Evolutionary conservation across 2,888 invertebrate genomes (phyloP), one percentile per base, ranked within the genome.

Genomic region (Pandemis cinnamomeana): DNA sequence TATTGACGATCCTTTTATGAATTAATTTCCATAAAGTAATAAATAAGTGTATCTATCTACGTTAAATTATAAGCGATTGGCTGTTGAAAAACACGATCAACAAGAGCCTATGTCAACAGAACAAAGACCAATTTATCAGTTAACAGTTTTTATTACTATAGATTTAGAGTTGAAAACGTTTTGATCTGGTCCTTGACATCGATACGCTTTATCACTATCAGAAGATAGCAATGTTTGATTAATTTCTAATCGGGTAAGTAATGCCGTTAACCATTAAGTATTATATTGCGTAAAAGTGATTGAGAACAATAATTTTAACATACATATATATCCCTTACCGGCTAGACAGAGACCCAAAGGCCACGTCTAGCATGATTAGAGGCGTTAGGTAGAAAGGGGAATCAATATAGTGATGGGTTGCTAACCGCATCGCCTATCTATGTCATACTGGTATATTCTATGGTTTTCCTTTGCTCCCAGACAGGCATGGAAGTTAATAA

Each of bases 151-250:
- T 72, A 75, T 70, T 13, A n/a, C 5, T 7, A 5, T 15, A 27
- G 48, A 7, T 5, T 70, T 84, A 84, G 77, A 77, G 82, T 82
- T 75, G 36, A 81, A 77, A 81, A 77, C 82, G 15, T 74, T 60
- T 71, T 77, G 77, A 67, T 75, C 71, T 78, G 77, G 64, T 75
- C 87, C 87, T 89, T 89, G 88, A 86, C 88, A 86, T 86, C 85
- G 87, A 88, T 89, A 85, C 84, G 84, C 82, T 15, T 20, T 55
- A 55, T n/a, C n/a, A 55, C 15, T 58, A 58, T 80, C 71, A 69
- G 76, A 36, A 48, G 73, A 71, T 71, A 67, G 51, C 42, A 58
- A 42, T 67, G 79, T 84, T 81, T 79, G 82, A 84, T 75, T 75
- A 27, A 58, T 58, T 27, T 36, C 44, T 67, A 68, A 68, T 68